Conservation (phyloP, 2,113 vertebrate genomes). For the Passer domesticus region DNA sequence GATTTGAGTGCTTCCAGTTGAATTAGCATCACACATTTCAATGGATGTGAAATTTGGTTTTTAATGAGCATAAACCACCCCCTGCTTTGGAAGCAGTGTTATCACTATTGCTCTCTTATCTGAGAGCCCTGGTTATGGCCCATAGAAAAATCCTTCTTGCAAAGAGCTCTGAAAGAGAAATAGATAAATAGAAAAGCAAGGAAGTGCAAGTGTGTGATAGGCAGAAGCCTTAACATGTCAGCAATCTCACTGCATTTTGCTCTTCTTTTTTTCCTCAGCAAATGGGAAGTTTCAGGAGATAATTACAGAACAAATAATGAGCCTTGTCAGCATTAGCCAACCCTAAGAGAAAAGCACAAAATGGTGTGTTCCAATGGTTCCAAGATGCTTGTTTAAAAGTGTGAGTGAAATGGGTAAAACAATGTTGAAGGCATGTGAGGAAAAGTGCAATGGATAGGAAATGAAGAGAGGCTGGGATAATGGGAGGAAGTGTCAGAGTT, state of each 20-base stretch:
- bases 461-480: neutral
- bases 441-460: neutral
- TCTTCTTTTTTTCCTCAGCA: neutral
- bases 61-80: neutral
- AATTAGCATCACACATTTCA: neutral
- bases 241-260: neutral
- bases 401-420: neutral
- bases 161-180: neutral
- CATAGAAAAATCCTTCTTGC: neutral
- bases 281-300: neutral
- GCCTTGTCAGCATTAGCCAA: neutral
- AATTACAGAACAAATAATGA: neutral
- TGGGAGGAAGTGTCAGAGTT: neutral
- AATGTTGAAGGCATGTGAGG: neutral
- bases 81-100: neutral
- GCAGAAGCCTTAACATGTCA: neutral
- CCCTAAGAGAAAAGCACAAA: neutral
- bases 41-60: neutral
- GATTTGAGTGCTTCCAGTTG: neutral
- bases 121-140: neutral
- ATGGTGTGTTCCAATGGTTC: neutral
- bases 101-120: neutral
- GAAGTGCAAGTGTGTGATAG: neutral
- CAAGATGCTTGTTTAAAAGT: neutral
- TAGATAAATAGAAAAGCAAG: neutral